Evolutionary conservation across 2,113 vertebrate genomes (phyloP).

Genomic region (Terrapene triunguis): DNA sequence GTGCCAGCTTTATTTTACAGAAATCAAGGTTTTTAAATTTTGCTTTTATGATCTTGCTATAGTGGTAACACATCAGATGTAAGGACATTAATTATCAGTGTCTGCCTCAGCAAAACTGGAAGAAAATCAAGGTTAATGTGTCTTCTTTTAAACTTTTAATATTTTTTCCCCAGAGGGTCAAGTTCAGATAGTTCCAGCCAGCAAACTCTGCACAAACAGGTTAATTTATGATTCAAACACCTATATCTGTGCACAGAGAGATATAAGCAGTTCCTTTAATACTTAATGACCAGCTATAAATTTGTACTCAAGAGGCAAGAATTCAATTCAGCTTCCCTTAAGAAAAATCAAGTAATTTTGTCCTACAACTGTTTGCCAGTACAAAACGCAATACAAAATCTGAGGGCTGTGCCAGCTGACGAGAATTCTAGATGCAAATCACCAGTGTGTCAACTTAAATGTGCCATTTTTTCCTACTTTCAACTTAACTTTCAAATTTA

Average conservation of each 20-base stretch:
- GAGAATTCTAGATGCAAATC: background rate
- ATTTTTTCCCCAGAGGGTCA: slow-evolving; percentile 17
- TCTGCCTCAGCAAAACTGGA: slow-evolving; percentile 32
- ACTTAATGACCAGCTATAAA: background rate
- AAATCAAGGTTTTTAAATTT: background rate
- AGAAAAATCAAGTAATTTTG: background rate
- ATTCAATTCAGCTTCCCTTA: background rate
- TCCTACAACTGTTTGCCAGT: background rate
- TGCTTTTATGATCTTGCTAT: background rate
- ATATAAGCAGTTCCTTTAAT: background rate
- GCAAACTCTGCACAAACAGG: slow-evolving; percentile 30
- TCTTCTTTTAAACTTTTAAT: slow-evolving; percentile 55
- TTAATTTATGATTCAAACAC: slow-evolving; percentile 44
- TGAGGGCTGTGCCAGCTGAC: background rate
- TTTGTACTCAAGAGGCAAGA: slow-evolving; percentile 17
- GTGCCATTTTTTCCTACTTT: background rate
- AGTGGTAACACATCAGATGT: background rate
- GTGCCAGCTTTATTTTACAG: background rate
- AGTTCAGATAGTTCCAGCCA: slow-evolving; percentile 30
- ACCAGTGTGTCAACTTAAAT: background rate
- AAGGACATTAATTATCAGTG: background rate
- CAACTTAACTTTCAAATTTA: slow-evolving; percentile 14
- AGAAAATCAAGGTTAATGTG: slow-evolving; percentile 44
- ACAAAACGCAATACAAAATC: background rate
- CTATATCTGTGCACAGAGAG: background rate